Conservation (phyloP, 2,113 vertebrate genomes). For the Zosterops pallidus region DNA sequence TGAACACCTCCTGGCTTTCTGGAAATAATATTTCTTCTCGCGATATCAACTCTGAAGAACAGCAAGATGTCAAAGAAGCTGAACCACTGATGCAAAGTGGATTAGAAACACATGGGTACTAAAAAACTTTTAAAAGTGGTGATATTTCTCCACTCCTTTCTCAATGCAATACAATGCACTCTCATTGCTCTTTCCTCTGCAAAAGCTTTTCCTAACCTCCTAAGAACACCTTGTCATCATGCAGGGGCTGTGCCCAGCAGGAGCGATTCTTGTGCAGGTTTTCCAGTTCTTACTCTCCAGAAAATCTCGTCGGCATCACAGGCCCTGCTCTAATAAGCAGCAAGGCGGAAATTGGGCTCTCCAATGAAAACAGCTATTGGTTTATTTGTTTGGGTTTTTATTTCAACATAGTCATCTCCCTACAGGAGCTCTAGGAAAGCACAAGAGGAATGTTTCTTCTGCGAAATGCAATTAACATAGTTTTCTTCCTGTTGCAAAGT, state of each 20-base stretch:
- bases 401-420: neutral
- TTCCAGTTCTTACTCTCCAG: neutral
- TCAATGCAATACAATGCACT: neutral
- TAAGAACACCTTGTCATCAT: neutral
- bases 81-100: neutral
- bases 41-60: neutral
- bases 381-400: neutral
- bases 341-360: neutral
- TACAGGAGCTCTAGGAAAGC: neutral
- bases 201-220: neutral
- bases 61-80: neutral
- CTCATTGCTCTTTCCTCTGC: neutral
- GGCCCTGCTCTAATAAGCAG: neutral
- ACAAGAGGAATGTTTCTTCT: neutral
- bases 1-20: neutral
- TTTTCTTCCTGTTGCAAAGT: conserved; percentile 32
- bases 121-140: neutral
- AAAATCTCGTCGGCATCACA: rapidly evolving
- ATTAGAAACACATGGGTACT: neutral
- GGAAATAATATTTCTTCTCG: neutral
- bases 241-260: neutral
- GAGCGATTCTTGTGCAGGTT: neutral
- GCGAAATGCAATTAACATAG: conserved; percentile 26
- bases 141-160: neutral
- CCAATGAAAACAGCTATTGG: neutral